These are phyloP conservation scores for Anthrax anthrax DNA, from an alignment of 2,888 invertebrate species.

Conservation along the genomic window DNA sequence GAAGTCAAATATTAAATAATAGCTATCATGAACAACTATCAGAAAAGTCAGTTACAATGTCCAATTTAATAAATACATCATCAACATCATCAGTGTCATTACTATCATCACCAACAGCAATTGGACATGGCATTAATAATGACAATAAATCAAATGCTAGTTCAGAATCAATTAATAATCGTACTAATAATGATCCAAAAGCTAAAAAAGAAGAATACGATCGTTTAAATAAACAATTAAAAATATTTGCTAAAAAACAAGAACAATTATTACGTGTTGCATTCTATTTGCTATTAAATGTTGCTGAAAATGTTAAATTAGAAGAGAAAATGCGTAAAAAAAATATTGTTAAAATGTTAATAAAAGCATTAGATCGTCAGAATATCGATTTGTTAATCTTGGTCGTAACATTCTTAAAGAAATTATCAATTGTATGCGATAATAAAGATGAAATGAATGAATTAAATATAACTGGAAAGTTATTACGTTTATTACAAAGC, in stretches of 20 bases:
- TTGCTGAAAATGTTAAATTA: constrained; percentile 87
- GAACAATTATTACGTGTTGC: constrained; percentile 84
- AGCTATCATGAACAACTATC: constrained; percentile 54
- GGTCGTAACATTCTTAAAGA: constrained; percentile 87
- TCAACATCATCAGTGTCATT: constrained; percentile 18
- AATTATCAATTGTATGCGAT: constrained; percentile 83
- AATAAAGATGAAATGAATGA: constrained; percentile 88
- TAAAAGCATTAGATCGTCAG: constrained; percentile 77
- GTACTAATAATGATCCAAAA: constrained; percentile 26
- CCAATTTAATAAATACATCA: too few species aligned
- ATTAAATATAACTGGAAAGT: constrained; percentile 64
- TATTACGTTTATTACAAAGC: constrained; percentile 62
- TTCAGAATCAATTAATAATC: constrained; percentile 23
- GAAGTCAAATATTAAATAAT: constrained; percentile 46
- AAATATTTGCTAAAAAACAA: constrained; percentile 77
- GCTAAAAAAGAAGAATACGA: constrained; percentile 57
- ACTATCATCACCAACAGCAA: constrained; percentile 21
- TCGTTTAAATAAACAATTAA: constrained; percentile 59
- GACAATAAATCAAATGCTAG: constrained; percentile 28
- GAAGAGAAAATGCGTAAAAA: constrained; percentile 96
- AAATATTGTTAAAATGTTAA: constrained; percentile 73
- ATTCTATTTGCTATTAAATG: constrained; percentile 83
- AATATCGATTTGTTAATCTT: constrained; percentile 80
- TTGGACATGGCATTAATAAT: too few species aligned
- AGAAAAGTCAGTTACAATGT: constrained; percentile 17